Evolutionary conservation across 2,888 invertebrate genomes (phyloP).

Genomic region (Drosophila infuscata): DNA sequence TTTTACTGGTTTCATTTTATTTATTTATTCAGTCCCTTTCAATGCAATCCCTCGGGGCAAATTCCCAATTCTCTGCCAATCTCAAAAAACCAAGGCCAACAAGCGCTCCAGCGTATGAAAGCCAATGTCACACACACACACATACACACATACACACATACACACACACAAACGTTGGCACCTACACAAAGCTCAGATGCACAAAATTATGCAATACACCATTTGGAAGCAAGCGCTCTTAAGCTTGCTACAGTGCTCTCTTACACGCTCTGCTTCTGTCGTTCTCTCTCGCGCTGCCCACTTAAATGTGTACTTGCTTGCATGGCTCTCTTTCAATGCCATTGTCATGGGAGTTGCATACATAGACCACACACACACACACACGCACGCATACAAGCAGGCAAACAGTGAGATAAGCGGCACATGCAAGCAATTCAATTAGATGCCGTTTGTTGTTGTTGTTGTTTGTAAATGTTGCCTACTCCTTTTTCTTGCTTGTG

Average conservation of each 20-base stretch:
- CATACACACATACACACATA: constrained; percentile 28
- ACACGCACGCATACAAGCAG: constrained; percentile 3
- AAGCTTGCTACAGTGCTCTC: constrained; percentile 15
- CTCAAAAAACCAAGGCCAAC: constrained; percentile 72
- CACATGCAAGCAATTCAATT: constrained; percentile 76
- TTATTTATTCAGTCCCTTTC: neutral
- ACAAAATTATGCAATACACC: constrained; percentile 75
- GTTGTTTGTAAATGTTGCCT: constrained; percentile 36
- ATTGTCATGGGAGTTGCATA: constrained; percentile 75
- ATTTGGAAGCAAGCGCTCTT: constrained; percentile 48
- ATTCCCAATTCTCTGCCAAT: constrained; percentile 13
- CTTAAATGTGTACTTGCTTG: constrained; percentile 43
- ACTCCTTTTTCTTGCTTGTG: constrained; percentile 53
- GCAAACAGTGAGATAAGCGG: constrained; percentile 43
- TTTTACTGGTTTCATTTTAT: neutral
- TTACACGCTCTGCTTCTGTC: constrained; percentile 17
- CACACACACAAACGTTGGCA: constrained; percentile 29
- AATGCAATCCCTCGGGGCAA: constrained; percentile 18
- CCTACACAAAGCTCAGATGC: constrained; percentile 44
- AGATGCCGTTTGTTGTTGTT: constrained; percentile 59
- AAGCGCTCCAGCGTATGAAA: constrained; percentile 41
- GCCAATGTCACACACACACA: constrained; percentile 56
- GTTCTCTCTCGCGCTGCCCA: constrained; percentile 12
- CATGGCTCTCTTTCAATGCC: constrained; percentile 73
- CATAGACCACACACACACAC: constrained; percentile 24